Evolutionary conservation across 2,888 invertebrate genomes (phyloP), one percentile per base, ranked within the genome.

Genomic region (Thumatha senex): DNA sequence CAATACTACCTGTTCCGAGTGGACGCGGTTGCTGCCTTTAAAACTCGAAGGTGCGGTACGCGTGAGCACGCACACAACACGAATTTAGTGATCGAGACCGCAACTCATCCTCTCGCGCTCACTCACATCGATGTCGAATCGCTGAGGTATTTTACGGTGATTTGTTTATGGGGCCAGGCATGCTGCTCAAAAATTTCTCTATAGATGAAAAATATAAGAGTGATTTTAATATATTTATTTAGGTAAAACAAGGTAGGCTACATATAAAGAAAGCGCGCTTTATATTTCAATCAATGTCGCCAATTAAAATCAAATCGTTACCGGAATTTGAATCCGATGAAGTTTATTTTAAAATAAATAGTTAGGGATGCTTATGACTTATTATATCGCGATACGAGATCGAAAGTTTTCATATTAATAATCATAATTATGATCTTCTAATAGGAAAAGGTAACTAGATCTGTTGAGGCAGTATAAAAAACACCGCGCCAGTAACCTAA

Each of bases 81-180:
- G 45, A 38, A 40, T n/a, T 54, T 48, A 38, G 48, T 57, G 65
- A 70, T 65, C 66, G 68, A 24, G 18, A 24, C 2, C 18, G 18
- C 18, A 24, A 24, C 18, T 68, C 61, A 64, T 55, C 59, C 51
- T 15, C 64, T 40, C 65, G 58, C 61, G 39, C 34, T 56, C 70
- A 63, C 71, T 72, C 73, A 63, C 78, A 63, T 77, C 80, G 76
- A 83, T 76, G 78, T 83, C 80, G 80, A 83, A 83, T 83, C 82
- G 82, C 81, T 82, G 80, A 77, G 81, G 79, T 78, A 86, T 87
- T 89, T 87, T 86, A 88, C 84, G 82, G 86, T 82, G 85, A 89
- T 90, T 88, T 87, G 81, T 80, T 87, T 83, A 82, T 74, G 71
- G 69, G 18, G 78, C 71, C 72, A 67, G 80, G 80, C 76, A 84